These are phyloP conservation scores for Tineola bisselliella DNA, from an alignment of 2,888 invertebrate species.

Conservation along the genomic window DNA sequence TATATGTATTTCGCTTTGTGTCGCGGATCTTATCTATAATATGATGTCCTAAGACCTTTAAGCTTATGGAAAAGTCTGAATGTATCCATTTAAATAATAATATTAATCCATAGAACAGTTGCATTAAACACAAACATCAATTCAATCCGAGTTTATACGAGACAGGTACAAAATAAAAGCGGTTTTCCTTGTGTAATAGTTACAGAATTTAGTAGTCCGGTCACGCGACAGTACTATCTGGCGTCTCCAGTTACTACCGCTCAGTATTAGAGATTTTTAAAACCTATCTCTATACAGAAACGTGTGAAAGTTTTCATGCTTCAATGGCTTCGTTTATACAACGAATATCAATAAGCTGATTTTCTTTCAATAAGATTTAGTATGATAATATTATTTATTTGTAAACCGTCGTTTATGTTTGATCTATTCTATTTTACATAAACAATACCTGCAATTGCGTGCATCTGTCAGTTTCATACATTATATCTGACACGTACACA, in stretches of 20 bases:
- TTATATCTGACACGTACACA: too few species aligned
- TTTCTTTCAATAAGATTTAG: background rate
- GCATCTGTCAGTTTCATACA: too few species aligned
- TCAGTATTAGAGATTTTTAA: constrained; percentile 7
- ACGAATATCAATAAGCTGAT: constrained; percentile 2
- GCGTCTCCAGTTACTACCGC: background rate
- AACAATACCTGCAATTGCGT: too few species aligned
- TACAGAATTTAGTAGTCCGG: background rate
- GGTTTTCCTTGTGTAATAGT: background rate
- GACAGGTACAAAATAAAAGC: background rate
- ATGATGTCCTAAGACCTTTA: too few species aligned
- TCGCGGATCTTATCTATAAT: too few species aligned
- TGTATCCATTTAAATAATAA: too few species aligned
- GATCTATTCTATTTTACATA: background rate
- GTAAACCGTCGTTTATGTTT: background rate
- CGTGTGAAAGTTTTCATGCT: constrained; percentile 12
- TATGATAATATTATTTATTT: too few species aligned
- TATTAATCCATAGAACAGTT: too few species aligned
- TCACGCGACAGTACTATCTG: background rate
- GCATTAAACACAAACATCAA: background rate
- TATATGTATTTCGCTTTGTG: too few species aligned
- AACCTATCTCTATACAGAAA: constrained; percentile 9
- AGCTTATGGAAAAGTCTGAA: too few species aligned
- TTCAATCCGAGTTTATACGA: background rate
- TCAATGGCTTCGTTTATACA: constrained; percentile 12